These are phyloP conservation scores for Lacerta bilineata DNA, from an alignment of 2,797 vertebrate species.

Conservation along the genomic window DNA sequence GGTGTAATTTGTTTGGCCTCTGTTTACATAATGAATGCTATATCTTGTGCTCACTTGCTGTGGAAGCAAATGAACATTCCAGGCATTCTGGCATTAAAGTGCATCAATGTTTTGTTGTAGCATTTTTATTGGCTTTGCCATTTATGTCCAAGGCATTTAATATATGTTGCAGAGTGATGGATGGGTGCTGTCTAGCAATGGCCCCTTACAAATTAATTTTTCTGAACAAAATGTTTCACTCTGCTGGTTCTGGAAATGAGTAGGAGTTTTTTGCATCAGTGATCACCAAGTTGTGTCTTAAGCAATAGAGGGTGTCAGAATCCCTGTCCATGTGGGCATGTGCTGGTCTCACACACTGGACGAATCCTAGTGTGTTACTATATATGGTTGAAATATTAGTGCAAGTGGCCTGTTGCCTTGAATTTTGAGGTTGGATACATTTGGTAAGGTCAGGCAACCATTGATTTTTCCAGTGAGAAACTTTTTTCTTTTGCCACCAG, in stretches of 20 bases:
- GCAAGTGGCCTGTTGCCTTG: background rate
- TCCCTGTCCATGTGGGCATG: constrained; percentile 1
- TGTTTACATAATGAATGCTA: constrained; percentile 22
- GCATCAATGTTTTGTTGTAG: constrained; percentile 5
- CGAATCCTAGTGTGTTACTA: background rate
- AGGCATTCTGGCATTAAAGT: constrained; percentile 10
- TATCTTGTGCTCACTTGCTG: constrained; percentile 4
- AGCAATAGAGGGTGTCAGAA: background rate
- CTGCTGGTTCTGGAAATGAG: constrained; percentile 40
- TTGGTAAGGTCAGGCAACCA: background rate
- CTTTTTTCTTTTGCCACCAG: background rate
- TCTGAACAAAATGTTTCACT: constrained; percentile 26
- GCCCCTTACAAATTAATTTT: constrained; percentile 43
- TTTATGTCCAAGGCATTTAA: constrained; percentile 44
- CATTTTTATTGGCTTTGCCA: background rate
- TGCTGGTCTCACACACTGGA: constrained; percentile 8
- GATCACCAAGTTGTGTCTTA: constrained; percentile 38
- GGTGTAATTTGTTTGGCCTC: background rate
- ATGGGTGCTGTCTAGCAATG: constrained; percentile 32
- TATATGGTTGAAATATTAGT: no score
- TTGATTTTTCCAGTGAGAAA: background rate
- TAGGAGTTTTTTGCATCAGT: constrained; percentile 28
- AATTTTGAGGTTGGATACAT: background rate
- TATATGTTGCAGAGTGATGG: background rate
- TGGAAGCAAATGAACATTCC: constrained; percentile 29